Evolutionary conservation across 2,888 invertebrate genomes (phyloP), one percentile per base, ranked within the genome.

Genomic region (Cerceris ruficornis): DNA sequence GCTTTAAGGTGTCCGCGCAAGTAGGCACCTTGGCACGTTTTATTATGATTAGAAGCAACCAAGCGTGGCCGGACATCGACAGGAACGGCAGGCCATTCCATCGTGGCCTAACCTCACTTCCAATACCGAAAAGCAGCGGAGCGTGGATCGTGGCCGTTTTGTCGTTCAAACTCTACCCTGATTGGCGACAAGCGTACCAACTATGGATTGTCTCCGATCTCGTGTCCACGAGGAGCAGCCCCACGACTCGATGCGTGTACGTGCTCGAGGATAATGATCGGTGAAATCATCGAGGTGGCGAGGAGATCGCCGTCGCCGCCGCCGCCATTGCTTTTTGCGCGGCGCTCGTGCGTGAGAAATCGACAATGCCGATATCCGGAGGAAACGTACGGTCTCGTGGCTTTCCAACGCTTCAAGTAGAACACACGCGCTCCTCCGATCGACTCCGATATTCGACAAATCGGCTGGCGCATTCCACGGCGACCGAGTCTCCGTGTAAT

Each of bases 41-140:
- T 91, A 92, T 92, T 92, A 90, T 88, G 90, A 92, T 91, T 91
- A 91, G 90, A 86, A 85, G 89, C 91, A 89, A 87, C 88, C 88
- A 90, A 92, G 90, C 92, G 92, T 92, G 87, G 85, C 86, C 50
- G 76, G 81, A 79, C 81, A 75, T 77, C 75, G 80, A 77, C 78
- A 28, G 73, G 69, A 72, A 65, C 79, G 78, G 77, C 79, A 76
- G 73, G 76, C 84, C 79, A 59, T 70, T 74, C 70, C 58, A 67
- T 74, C 69, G 80, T 57, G 28, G 28, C 77, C 84, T 82, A 85
- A 82, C 83, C 85, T 87, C 84, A 84, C 84, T 76, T 81, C 88
- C 86, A 88, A 88, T 88, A 88, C 79, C 86, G 79, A 87, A 82
- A 86, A 82, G 75, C 90, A 89, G 77, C 84, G 82, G 83, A 90